phyloP scores from a whole-genome alignment of 2,113 vertebrate genomes.

The Aldabrachelys gigantea region DNA sequence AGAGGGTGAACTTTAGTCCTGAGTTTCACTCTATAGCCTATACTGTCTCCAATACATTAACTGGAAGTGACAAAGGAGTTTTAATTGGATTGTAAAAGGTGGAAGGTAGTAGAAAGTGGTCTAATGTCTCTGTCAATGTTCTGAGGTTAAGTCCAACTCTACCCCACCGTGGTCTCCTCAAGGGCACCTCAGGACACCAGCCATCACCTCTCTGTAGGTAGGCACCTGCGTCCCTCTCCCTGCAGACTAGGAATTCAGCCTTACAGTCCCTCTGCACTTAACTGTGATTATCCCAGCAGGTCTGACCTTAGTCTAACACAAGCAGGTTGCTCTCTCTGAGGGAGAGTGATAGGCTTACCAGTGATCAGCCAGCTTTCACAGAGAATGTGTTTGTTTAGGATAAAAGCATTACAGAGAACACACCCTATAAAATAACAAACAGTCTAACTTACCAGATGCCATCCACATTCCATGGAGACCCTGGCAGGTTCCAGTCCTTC shows the following conservation, averaged over 20 bases:
- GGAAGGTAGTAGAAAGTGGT: neutral
- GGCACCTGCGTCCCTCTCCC: neutral
- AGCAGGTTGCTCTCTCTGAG: neutral
- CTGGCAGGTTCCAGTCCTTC: no score
- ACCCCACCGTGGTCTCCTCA: neutral
- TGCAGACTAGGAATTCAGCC: neutral
- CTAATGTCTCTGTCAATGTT: neutral
- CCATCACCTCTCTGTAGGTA: neutral
- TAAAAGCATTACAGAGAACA: neutral
- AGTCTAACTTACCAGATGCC: no score
- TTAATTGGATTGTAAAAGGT: neutral
- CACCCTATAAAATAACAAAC: no score
- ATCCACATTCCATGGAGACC: no score
- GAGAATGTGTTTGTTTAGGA: neutral
- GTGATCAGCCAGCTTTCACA: neutral
- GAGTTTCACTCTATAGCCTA: neutral
- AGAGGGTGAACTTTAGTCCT: fast-evolving
- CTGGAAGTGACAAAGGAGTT: neutral
- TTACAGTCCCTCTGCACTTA: neutral
- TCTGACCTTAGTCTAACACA: neutral
- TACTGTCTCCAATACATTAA: neutral
- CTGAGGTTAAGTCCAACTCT: neutral
- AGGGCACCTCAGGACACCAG: neutral
- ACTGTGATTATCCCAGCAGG: neutral
- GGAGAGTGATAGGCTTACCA: neutral